Percentiles rank a stretch among this genome's conserved stretches.
phyloP scores from a whole-genome alignment of 2,113 vertebrate genomes.

The Tupaia tana region DNA sequence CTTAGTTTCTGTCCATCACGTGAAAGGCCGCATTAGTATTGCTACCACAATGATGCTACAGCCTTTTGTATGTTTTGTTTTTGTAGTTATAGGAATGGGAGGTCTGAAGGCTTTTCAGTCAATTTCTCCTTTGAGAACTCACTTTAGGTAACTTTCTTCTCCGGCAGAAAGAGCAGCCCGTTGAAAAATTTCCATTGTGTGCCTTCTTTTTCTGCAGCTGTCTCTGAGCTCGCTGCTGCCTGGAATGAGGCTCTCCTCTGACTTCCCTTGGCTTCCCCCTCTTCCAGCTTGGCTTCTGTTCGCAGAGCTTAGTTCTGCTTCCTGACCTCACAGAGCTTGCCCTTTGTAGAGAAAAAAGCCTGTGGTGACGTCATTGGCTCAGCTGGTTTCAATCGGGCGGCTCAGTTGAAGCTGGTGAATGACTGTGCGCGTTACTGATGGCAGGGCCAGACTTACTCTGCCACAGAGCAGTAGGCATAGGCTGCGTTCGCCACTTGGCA shows the following conservation, averaged over 20 bases:
- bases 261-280: constrained; percentile 48
- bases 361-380: constrained; percentile 68
- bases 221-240: constrained; percentile 45
- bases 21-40: neutral
- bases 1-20: neutral
- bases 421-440: constrained; percentile 66
- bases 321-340: constrained; percentile 71
- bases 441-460: constrained; percentile 6
- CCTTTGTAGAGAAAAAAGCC: constrained; percentile 77
- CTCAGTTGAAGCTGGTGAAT: constrained; percentile 51
- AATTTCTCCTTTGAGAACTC: neutral
- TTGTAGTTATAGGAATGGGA: neutral
- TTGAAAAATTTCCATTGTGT: neutral
- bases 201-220: constrained; percentile 26
- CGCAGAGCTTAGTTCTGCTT: constrained; percentile 56
- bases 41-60: neutral
- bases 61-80: neutral
- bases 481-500: neutral
- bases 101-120: neutral
- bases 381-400: constrained; percentile 72
- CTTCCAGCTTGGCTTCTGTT: constrained; percentile 61
- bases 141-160: neutral
- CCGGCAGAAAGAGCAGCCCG: neutral
- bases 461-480: neutral
- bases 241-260: constrained; percentile 58